A percentile compares a stretch with the other conserved stretches of the same genome.
Conservation (phyloP, 2,797 vertebrate species). For the Onychomys torridus region DNA sequence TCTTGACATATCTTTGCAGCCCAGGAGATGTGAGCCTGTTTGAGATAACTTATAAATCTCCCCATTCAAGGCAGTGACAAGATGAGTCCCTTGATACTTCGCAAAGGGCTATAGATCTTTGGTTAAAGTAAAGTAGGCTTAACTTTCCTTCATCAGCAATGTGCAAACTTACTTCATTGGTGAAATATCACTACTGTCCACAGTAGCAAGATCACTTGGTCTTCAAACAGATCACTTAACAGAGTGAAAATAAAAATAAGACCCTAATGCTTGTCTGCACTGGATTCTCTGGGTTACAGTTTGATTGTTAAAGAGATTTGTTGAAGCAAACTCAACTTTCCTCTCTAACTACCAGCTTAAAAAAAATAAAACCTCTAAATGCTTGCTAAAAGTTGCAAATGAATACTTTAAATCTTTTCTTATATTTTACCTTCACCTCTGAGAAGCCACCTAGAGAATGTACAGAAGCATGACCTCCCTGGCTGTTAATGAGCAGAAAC, state of each 20-base stretch:
- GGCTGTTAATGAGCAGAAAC: slow-evolving; percentile 67
- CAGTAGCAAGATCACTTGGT: slow-evolving; percentile 55
- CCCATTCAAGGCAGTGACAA: slow-evolving; percentile 52
- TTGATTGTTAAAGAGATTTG: slow-evolving; percentile 65
- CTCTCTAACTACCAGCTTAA: slow-evolving; percentile 49
- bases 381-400: slow-evolving; percentile 55
- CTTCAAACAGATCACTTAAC: neutral
- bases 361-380: slow-evolving; percentile 41
- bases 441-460: slow-evolving; percentile 10
- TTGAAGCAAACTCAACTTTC: slow-evolving; percentile 59
- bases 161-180: slow-evolving; percentile 59
- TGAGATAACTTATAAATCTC: slow-evolving; percentile 53
- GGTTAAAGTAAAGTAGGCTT: slow-evolving; percentile 58
- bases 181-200: slow-evolving; percentile 64
- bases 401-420: slow-evolving; percentile 67
- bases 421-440: slow-evolving; percentile 51
- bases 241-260: neutral
- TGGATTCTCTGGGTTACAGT: neutral
- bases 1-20: slow-evolving; percentile 54
- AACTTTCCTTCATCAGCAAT: slow-evolving; percentile 56
- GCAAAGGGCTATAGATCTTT: slow-evolving; percentile 69
- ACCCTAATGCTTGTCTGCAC: neutral
- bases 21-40: slow-evolving; percentile 67
- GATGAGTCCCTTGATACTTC: slow-evolving; percentile 74
- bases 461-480: slow-evolving; percentile 43